Base-by-base conservation (phyloP, 2,888 invertebrate genomes). In the Ceriagrion tenellum region DNA sequence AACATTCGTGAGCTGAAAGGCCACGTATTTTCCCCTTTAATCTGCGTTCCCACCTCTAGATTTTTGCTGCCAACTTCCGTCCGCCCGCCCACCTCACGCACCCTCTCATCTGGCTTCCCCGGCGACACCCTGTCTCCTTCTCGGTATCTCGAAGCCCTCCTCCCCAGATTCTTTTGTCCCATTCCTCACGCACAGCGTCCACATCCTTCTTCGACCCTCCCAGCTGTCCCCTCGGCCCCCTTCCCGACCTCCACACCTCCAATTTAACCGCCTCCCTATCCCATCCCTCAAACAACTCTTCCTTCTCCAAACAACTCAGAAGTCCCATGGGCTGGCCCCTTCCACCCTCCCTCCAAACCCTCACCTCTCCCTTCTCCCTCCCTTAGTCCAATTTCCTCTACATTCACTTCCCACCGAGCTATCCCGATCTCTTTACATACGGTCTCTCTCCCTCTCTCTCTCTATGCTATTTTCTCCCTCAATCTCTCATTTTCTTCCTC, bases 311-410 rank as follows among this genome's bases (percentile, higher is more conserved):
- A 81, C 81, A 81, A 81, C 35, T 16, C 81, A 35, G 35, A 59
- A 59, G 59, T 16, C 81, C 81, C 81, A 81, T 35, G 35, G 81
- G 81, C 81, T 18, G 13, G 59, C 59, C 12, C 16, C 59, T 59
- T 12, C 56, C 56, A n/a, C 56, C 56, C 56, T 56, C 56, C 8
- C 56, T 56, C 8, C 56, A 16, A 56, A 59, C 18, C 59, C 35
- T 18, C 35, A 81, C 81, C 81, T n/a, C 18, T 69, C 69, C 26
- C 69, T 26, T 12, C 69, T 26, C 26, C 69, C 8, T n/a, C 20
- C n/a, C 69, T 69, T 26, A 35, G 81, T 81, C 35, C 81, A 81
- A 81, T 81, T 81, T 81, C 81, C 81, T 81, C 81, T 81, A 35
- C 81, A 81, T 81, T 81, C 81, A 81, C 30, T 81, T 81, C 81